Conservation (phyloP, 2,888 invertebrate species). For the Prenolepis imparis region DNA sequence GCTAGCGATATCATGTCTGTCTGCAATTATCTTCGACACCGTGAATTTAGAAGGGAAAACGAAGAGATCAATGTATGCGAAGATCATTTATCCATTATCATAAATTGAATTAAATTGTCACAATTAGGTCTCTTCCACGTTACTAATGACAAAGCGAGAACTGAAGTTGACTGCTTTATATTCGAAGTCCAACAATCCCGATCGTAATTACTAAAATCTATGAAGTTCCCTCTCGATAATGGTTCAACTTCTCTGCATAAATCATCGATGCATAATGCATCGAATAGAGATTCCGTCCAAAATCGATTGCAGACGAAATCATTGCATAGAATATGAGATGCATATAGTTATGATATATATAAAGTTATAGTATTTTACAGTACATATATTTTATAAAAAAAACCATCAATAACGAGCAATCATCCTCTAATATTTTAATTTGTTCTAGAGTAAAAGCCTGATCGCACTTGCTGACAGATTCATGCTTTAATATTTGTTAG, state of each 20-base stretch:
- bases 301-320: constrained; percentile 24
- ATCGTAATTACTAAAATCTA: constrained; percentile 48
- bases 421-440: constrained; percentile 14
- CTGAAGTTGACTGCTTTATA: constrained; percentile 45
- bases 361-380: neutral
- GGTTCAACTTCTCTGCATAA: constrained; percentile 50
- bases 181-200: constrained; percentile 29
- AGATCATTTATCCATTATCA: constrained; percentile 21
- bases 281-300: neutral
- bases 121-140: constrained; percentile 36
- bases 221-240: constrained; percentile 43
- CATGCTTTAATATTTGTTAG: neutral
- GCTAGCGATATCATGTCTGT: neutral
- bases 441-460: constrained; percentile 8
- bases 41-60: neutral
- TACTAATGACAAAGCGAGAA: constrained; percentile 27
- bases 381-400: neutral
- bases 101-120: constrained; percentile 36
- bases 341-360: neutral
- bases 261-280: constrained; percentile 38
- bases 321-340: neutral
- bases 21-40: neutral
- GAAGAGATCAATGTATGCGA: constrained; percentile 24
- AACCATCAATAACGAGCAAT: neutral
- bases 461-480: neutral